Base-by-base conservation (phyloP, 64 coral and sea anemone species). In the Montipora capricornis region DNA sequence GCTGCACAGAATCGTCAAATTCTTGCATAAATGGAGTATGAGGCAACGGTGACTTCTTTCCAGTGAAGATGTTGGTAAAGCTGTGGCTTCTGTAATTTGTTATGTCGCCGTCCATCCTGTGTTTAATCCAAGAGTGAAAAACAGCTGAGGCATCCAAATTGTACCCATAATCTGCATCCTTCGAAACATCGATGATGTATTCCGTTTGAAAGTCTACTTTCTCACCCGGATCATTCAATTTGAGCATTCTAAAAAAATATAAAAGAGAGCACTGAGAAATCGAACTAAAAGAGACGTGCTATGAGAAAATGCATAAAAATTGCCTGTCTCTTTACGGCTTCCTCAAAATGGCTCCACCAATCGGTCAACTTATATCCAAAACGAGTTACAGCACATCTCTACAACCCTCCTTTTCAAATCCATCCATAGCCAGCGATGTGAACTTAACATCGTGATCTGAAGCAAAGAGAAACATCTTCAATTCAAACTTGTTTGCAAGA, bases 1-100 rank as follows among this genome's bases (percentile, higher is more conserved):
- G 13, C 26, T 90, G 16, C 66, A 74, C 19, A 47, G 88, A 90
- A 80, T 90, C 59, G 78, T 90, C 88, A 4, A 90, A 20, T 5
- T 55, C 88, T 78, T 80, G 7, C 58, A 90, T 80, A 47, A 79
- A 90, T n/a, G 88, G 26, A 49, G 44, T 60, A 16, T 64, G 57
- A 13, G 22, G 44, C 20, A 68, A 1, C 47, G 88, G 75, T 1
- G 88, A 80, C 55, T 64, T 90, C 26, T 9, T 49, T 10, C 88
- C 88, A 19, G 75, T 90, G 76, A 80, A 90, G 6, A 67, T 51
- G 76, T 45, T 90, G 44, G 57, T 79, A 16, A 61, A 64, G 59
- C 88, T 68, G 16, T 64, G 80, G 15, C 22, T 44, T 82, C 80
- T 60, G 58, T 82, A 82, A 3, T 52, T 82, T 0, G 26, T 29